Evolutionary conservation across 2,113 vertebrate species (phyloP), one percentile per base, ranked within the genome.

Genomic region (Colossoma macropomum): DNA sequence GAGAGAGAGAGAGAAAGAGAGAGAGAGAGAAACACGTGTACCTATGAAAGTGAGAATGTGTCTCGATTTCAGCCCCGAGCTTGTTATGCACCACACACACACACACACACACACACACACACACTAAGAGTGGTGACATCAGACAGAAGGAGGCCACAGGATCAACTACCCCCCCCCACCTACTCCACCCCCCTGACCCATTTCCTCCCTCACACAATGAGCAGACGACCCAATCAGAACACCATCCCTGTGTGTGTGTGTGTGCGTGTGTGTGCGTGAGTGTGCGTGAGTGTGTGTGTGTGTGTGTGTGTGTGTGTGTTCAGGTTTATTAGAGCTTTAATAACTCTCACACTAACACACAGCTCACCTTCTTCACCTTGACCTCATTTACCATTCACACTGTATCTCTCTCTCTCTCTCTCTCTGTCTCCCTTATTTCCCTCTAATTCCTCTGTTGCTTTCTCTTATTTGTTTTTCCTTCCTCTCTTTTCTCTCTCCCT

Each of bases 181-280:
- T 50, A 48, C 73, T 80, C 77, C 34, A 72, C 62, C 32, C 16
- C 63, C 54, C 73, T 75, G 54, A 69, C 78, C 83, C 79, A 71
- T 80, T 85, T 85, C 83, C 83, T 85, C 72, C 69, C 75, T 81
- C 52, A 71, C 38, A 85, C 83, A 85, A 80, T 80, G 62, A 70
- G 83, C 72, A 85, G 83, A 80, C 62, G 78, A 85, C 78, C 78
- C 56, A 71, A 75, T 62, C 54, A 62, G 27, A 75, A 41, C n/a
- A n/a, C n/a, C n/a, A n/a, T n/a, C n/a, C n/a, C n/a, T 45, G 41
- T 45, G 41, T 45, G 4, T 45, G 41, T 45, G 41, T 45, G 41
- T 45, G 41, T 45, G 41, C 10, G 41, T 45, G 4, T 45, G 41
- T 6, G 41, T 45, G 41, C 10, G 41, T 45, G 4, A 8, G 9